Percentiles rank a stretch among this genome's conserved stretches.
Conservation (phyloP, 2,888 invertebrate species). For the Rhopalosiphum nymphaeae region DNA sequence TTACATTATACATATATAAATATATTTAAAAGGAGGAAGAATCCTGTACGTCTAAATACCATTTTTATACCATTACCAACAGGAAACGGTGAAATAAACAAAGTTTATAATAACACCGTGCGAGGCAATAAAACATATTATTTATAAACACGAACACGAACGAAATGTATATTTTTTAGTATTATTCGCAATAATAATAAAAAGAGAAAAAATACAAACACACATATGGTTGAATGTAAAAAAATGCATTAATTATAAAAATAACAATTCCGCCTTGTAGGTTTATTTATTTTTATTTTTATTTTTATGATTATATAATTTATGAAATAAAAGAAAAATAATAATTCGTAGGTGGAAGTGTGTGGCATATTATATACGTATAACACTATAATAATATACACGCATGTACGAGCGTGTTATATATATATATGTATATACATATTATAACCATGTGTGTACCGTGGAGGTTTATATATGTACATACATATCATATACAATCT, state of each 20-base stretch:
- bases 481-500: background rate
- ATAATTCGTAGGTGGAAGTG: slow-evolving; percentile 52
- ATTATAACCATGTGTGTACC: background rate
- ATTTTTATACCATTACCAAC: slow-evolving; percentile 61
- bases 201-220: slow-evolving; percentile 39
- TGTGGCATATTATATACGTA: slow-evolving; percentile 12
- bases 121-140: slow-evolving; percentile 64
- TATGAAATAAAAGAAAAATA: slow-evolving; percentile 50
- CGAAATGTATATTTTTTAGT: slow-evolving; percentile 57
- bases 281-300: slow-evolving; percentile 28
- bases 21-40: slow-evolving; percentile 35
- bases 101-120: slow-evolving; percentile 64
- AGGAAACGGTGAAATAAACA: slow-evolving; percentile 64
- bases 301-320: slow-evolving; percentile 51
- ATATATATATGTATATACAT: background rate
- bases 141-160: slow-evolving; percentile 64
- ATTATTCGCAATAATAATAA: slow-evolving; percentile 62
- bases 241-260: slow-evolving; percentile 57
- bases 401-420: background rate
- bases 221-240: slow-evolving; percentile 44
- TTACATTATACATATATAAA: slow-evolving; percentile 26
- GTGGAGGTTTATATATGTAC: background rate
- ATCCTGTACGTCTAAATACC: slow-evolving; percentile 46
- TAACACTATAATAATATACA: background rate
- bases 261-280: slow-evolving; percentile 58